A percentile compares a stretch with the other conserved stretches of the same genome.
Conservation (phyloP, 1,140 invertebrate genomes). For the Ganaspis sp. region DNA sequence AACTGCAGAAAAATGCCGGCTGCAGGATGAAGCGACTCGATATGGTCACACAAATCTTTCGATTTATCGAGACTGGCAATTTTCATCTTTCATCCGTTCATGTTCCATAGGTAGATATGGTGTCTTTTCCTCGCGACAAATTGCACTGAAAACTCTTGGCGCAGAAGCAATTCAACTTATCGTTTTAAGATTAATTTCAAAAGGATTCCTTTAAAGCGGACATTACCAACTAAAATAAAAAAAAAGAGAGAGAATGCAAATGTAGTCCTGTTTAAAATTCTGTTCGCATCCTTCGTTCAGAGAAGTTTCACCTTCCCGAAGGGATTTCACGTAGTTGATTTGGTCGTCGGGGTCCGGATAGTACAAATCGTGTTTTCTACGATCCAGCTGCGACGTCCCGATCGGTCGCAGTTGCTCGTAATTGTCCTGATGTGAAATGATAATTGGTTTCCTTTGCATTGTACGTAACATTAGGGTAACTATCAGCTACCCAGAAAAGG, state of each 20-base stretch:
- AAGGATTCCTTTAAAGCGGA: conserved; percentile 31
- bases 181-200: conserved; percentile 41
- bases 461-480: conserved; percentile 47
- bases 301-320: conserved; percentile 28
- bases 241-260: conserved; percentile 1
- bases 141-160: conserved; percentile 29
- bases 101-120: neutral
- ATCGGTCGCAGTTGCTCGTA: conserved; percentile 40
- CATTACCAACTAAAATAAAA: neutral
- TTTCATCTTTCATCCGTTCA: conserved; percentile 21
- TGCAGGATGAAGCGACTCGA: conserved; percentile 26
- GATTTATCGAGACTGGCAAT: conserved; percentile 30
- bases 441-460: conserved; percentile 59
- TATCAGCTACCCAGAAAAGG: conserved; percentile 50
- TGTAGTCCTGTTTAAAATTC: conserved; percentile 18
- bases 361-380: conserved; percentile 25
- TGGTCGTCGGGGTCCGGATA: conserved; percentile 3
- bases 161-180: conserved; percentile 35
- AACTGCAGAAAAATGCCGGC: conserved; percentile 18
- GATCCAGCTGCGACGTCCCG: neutral
- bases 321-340: conserved; percentile 27
- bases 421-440: conserved; percentile 35
- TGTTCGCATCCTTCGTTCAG: neutral
- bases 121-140: conserved; percentile 31
- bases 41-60: conserved; percentile 28